Percentiles rank a stretch among this genome's conserved stretches.
Evolutionary conservation across 1,140 invertebrate genomes (phyloP).

Genomic region (Bemisia tabaci): DNA sequence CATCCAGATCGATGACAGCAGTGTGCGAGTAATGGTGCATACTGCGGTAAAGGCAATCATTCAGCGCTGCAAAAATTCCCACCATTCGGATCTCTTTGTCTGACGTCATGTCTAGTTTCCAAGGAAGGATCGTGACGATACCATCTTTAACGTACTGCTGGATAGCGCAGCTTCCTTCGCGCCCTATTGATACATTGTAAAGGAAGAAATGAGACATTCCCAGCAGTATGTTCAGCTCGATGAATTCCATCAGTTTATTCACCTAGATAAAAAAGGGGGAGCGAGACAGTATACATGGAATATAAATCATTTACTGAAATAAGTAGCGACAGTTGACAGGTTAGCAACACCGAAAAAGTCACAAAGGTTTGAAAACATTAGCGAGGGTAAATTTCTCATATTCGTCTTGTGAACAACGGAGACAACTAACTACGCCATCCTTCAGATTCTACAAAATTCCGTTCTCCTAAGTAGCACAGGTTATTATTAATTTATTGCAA

Average conservation of each 20-base stretch:
- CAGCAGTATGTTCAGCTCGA: slow-evolving; percentile 74
- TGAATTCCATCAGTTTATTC: slow-evolving; percentile 76
- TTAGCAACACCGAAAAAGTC: too few relatives aligned
- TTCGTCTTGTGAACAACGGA: too few relatives aligned
- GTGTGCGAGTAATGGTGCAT: slow-evolving; percentile 70
- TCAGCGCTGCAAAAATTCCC: slow-evolving; percentile 78
- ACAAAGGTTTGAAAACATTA: too few relatives aligned
- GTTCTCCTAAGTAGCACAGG: too few relatives aligned
- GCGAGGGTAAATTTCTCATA: too few relatives aligned
- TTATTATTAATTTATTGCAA: too few relatives aligned
- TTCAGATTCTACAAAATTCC: too few relatives aligned
- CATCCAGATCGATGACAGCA: slow-evolving; percentile 77
- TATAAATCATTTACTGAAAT: too few relatives aligned
- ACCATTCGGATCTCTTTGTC: slow-evolving; percentile 86
- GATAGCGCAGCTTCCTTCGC: slow-evolving; percentile 61
- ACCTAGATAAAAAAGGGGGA: slow-evolving; percentile 37
- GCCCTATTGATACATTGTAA: slow-evolving; percentile 80
- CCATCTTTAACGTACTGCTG: slow-evolving; percentile 45
- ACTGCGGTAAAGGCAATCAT: slow-evolving; percentile 83
- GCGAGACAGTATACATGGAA: too few relatives aligned
- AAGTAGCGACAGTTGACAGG: too few relatives aligned
- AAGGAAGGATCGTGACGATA: slow-evolving; percentile 61
- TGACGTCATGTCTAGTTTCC: slow-evolving; percentile 77
- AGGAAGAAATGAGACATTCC: slow-evolving; percentile 82
- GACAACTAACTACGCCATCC: slow-evolving; percentile 55